Evolutionary conservation across 1,140 invertebrate genomes (phyloP).

Genomic region (Uloborus diversus): DNA sequence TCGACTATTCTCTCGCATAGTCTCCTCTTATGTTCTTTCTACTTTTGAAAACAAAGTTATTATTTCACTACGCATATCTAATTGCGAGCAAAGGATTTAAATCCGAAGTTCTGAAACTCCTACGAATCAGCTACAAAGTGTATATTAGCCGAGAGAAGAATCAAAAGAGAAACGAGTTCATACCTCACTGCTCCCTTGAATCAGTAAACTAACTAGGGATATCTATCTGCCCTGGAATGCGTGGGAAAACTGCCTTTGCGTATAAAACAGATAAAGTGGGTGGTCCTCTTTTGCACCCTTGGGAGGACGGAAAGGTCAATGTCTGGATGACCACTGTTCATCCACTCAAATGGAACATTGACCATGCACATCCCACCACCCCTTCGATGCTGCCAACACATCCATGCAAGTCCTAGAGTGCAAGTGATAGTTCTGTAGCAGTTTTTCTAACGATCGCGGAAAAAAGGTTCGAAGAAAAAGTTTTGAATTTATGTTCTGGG

Average conservation of each 20-base stretch:
- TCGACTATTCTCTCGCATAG: too few species aligned
- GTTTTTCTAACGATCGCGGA: not conserved
- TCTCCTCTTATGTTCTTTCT: too few species aligned
- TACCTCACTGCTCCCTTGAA: too few species aligned
- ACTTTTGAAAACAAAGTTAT: too few species aligned
- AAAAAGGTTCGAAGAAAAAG: not conserved
- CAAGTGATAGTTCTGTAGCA: not conserved
- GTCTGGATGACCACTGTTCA: conserved; percentile 41
- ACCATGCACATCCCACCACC: conserved; percentile 15
- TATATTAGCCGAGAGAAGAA: too few species aligned
- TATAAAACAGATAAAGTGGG: conserved; percentile 17
- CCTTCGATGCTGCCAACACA: not conserved
- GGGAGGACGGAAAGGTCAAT: conserved; percentile 32
- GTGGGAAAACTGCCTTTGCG: conserved; percentile 36
- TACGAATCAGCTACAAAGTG: too few species aligned
- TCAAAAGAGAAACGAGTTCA: too few species aligned
- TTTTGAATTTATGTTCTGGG: too few species aligned
- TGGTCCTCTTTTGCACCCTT: conserved; percentile 6
- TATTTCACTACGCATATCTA: too few species aligned
- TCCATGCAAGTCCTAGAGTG: not conserved
- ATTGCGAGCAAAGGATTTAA: too few species aligned
- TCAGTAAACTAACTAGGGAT: conserved; percentile 3
- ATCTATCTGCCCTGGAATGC: not conserved
- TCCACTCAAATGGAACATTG: conserved; percentile 31
- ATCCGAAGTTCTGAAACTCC: too few species aligned